Conservation (phyloP, 92 coral and sea anemone genomes). For the Micromussa lordhowensis region DNA sequence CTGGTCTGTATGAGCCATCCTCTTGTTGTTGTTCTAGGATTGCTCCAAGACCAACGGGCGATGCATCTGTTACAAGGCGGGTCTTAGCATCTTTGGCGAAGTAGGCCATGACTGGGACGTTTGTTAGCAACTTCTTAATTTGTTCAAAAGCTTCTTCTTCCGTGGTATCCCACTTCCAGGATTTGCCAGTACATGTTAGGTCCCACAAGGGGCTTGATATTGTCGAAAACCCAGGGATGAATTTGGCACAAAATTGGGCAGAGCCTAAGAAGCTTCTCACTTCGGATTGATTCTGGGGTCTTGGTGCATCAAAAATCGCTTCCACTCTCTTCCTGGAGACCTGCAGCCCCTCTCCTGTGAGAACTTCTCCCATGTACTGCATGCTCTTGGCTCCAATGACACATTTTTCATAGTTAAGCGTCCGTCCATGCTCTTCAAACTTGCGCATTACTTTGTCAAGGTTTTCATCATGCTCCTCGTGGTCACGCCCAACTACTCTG, state of each 20-base stretch:
- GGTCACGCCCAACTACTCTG: constrained; percentile 42
- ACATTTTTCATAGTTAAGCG: constrained; percentile 64
- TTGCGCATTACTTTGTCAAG: constrained; percentile 46
- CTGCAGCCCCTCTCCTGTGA: constrained; percentile 60
- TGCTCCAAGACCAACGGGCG: constrained; percentile 76
- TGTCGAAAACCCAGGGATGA: constrained; percentile 67
- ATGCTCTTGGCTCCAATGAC: constrained; percentile 57
- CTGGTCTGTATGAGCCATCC: constrained; percentile 63
- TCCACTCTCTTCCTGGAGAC: constrained; percentile 53
- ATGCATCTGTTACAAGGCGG: too few relatives aligned
- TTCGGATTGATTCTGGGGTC: constrained; percentile 51
- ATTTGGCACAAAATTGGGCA: constrained; percentile 67
- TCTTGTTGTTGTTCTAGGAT: constrained; percentile 65
- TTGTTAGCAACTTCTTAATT: constrained; percentile 43
- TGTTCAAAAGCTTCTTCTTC: constrained; percentile 27
- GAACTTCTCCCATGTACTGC: constrained; percentile 64
- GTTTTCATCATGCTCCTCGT: constrained; percentile 62
- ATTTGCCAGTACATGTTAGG: constrained; percentile 19
- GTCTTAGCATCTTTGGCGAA: constrained; percentile 59
- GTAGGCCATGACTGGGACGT: constrained; percentile 69
- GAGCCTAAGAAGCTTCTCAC: constrained; percentile 61
- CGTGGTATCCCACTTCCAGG: constrained; percentile 2
- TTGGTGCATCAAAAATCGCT: constrained; percentile 50
- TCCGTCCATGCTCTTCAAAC: constrained; percentile 57
- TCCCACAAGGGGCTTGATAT: constrained; percentile 67